Evolutionary conservation across 53 echinoderm and acorn worm genomes (phyloP).

Genomic region (Antedon mediterranea): DNA sequence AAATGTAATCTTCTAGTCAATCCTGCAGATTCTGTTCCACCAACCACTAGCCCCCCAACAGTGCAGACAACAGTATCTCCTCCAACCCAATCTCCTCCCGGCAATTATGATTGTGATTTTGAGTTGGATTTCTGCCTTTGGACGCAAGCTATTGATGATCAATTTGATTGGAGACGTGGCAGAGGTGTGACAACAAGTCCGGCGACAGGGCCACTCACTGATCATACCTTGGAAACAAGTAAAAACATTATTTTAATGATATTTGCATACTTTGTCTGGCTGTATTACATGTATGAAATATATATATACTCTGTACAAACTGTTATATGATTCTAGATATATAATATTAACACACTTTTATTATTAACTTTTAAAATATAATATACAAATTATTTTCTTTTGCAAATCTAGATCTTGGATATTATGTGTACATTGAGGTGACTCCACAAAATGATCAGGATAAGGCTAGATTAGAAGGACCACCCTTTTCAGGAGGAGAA

Average conservation of each 20-base stretch:
- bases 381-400: background rate
- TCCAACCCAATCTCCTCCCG: background rate
- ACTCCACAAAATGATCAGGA: background rate
- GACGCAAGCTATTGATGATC: slow-evolving; percentile 26
- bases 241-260: background rate
- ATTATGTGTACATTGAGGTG: background rate
- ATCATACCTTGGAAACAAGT: slow-evolving; percentile 49
- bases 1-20: background rate
- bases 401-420: background rate
- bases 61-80: background rate
- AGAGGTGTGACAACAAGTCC: slow-evolving; percentile 33
- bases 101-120: slow-evolving; percentile 38
- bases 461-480: background rate
- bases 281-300: too few relatives aligned
- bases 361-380: too few relatives aligned
- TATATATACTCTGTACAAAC: too few relatives aligned
- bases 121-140: slow-evolving; percentile 60
- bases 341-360: too few relatives aligned
- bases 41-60: background rate
- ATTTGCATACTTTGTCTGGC: too few relatives aligned
- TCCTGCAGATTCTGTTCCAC: background rate
- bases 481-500: background rate
- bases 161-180: slow-evolving; percentile 43
- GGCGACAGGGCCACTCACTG: slow-evolving; percentile 48
- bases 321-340: too few relatives aligned